Evolutionary conservation across 2,888 invertebrate species (phyloP), one percentile per base, ranked within the genome.

Genomic region (Perizoma flavofasciatum): DNA sequence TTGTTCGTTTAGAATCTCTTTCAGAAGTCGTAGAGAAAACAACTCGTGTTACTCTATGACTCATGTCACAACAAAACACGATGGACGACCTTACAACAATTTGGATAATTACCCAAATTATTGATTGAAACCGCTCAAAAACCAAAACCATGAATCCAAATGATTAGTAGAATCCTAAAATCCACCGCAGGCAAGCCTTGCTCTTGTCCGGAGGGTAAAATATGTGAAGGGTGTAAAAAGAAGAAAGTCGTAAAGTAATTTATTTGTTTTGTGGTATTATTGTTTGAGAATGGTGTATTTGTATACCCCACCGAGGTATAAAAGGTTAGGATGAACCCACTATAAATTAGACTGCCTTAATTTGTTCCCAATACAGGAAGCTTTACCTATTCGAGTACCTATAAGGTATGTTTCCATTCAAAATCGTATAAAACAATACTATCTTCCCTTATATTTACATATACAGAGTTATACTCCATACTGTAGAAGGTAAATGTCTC

Each of bases 241-340:
- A 75, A 71, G 66, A 67, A 50, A 58, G 45, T 39, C 33, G n/a
- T 67, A 60, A 75, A 73, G 81, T 82, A 81, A 74, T 72, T 22
- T 22, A 2, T 2, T 22, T 61, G 43, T 58, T 53, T 64, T 53
- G 57, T 65, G 57, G 41, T 53, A 35, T 45, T 55, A 50, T 65
- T 54, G 7, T 52, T 50, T 60, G 45, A 61, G 22, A 59, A 69
- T 69, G 69, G 69, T 77, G 68, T 67, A 71, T 62, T 61, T 75
- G 57, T 74, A 65, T 69, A 63, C 63, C 33, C 72, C 71, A 43
- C 71, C 73, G 57, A 75, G 66, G 60, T 77, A 73, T 55, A 78
- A 71, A 78, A 78, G 78, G 78, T 78, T 59, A 45, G 65, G 57
- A 51, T 49, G n/a, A 32, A 32, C 32, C 7, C 35, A 9, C 33